Evolutionary conservation across 2,797 vertebrate genomes (phyloP), one percentile per base, ranked within the genome.

Genomic region (Clamator glandarius): DNA sequence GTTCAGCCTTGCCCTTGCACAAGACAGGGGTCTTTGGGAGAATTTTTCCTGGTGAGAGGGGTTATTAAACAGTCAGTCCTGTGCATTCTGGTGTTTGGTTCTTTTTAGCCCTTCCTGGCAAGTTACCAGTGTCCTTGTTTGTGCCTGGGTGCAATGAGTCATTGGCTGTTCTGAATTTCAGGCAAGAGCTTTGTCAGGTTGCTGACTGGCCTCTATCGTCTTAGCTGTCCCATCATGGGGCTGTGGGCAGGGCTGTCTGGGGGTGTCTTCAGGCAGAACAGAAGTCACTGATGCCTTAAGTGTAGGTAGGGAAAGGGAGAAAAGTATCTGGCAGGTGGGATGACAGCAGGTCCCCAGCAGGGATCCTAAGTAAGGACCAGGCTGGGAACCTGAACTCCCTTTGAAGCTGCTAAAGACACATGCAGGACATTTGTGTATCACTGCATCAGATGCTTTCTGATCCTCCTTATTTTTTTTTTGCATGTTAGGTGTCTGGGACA

Each of bases 101-200:
- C 19, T 67, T 68, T 88, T 31, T 18, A 84, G 28, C 8, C 29
- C 28, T 57, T 59, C 35, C 11, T 35, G 8, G 23, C 5, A 51
- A 69, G n/a, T 35, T 6, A 39, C 5, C 20, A 12, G 15, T 9
- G 19, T 8, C 55, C 28, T 52, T 62, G 5, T 36, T 73, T 35
- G 35, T 13, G 23, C 44, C 28, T 4, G 1, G 15, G 15, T 57
- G 26, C n/a, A 31, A 14, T 0, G 1, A 66, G 15, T 10, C 23
- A 20, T 15, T 57, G 12, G 29, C 15, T 57, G 5, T 17, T 74
- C 26, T 28, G 29, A 28, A 54, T 58, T 79, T 80, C 26, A 46
- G 8, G 24, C 23, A 55, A 58, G 42, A 54, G 12, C 5, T 29
- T 55, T 26, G 26, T 17, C n/a, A n/a, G n/a, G n/a, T n/a, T 70